Evolutionary conservation across 2,888 invertebrate species (phyloP).

Genomic region (Epinotia bilunana): DNA sequence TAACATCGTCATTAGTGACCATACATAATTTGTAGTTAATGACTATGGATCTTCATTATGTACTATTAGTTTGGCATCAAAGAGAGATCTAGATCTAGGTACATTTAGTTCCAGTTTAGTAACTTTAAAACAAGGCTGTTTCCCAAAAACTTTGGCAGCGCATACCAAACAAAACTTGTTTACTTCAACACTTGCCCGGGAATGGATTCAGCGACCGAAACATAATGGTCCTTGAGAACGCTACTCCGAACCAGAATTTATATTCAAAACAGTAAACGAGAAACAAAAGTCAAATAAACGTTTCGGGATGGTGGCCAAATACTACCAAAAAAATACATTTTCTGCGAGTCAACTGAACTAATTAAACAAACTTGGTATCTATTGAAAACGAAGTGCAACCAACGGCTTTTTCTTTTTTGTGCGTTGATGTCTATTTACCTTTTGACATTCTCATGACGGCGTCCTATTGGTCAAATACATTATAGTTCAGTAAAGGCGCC

Average conservation of each 20-base stretch:
- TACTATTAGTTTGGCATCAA: neutral
- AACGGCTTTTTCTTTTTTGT: no score
- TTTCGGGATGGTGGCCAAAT: conserved; percentile 13
- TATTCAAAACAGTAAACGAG: conserved; percentile 22
- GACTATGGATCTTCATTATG: neutral
- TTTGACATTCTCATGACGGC: no score
- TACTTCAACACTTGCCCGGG: conserved; percentile 19
- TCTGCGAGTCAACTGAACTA: no score
- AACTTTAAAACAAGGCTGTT: conserved; percentile 29
- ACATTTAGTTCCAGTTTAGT: neutral
- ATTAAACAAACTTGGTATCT: no score
- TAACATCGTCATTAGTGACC: neutral
- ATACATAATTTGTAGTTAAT: neutral
- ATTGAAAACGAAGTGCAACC: no score
- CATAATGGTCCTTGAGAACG: conserved; percentile 24
- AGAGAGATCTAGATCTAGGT: neutral
- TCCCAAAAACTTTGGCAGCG: conserved; percentile 29
- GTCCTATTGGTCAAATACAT: no score
- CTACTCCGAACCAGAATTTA: conserved; percentile 10
- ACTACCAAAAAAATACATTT: no score
- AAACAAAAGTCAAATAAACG: conserved; percentile 14
- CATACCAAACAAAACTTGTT: conserved; percentile 33
- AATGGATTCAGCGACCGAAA: conserved; percentile 35
- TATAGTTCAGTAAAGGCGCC: no score
- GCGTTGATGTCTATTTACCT: no score